Base-by-base conservation (phyloP, 2,113 vertebrate species). In the Danionella cerebrum region DNA sequence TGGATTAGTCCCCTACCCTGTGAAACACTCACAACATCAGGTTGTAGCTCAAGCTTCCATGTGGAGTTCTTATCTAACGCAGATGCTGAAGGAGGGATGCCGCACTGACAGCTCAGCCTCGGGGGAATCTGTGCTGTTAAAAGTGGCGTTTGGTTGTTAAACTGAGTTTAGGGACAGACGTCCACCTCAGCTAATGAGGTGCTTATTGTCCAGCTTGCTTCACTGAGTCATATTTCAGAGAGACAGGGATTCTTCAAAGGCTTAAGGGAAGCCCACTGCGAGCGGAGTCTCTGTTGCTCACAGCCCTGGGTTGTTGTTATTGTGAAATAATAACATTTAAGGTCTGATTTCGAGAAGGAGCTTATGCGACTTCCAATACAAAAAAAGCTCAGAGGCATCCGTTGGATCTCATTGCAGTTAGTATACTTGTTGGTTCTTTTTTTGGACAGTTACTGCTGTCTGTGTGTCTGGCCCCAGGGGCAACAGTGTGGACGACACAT, bases 111-210 rank as follows among this genome's bases (percentile, higher is more conserved):
- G 42, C 24, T 38, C n/a, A 48, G 41, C 73, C 73, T 36, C n/a
- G 11, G 68, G 63, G 57, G 25, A 51, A 39, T 36, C 18, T 24
- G 12, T 11, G 44, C 21, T 42, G 48, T 70, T 63, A 53, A 50
- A 75, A 57, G 19, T 1, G 9, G 50, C 24, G 42, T 14, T 19
- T 10, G 19, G 48, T 44, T 62, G 63, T 75, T 70, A 70, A 52
- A 51, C 22, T 50, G 47, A 25, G 52, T 50, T 67, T 59, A 55
- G 47, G 22, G 64, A 63, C 18, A 51, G 57, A 50, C 48, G 55
- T 71, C 50, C 68, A 38, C 73, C 73, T 65, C 51, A 52, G 44
- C 42, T 75, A 75, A 75, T 71, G 63, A 75, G 38, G 68, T 47
- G 39, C 21, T 16, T 52, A 57, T 48, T 33, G 50, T 42, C 50